Conservation (phyloP, 1,140 invertebrate species). For the Leptoteleia sp. region DNA sequence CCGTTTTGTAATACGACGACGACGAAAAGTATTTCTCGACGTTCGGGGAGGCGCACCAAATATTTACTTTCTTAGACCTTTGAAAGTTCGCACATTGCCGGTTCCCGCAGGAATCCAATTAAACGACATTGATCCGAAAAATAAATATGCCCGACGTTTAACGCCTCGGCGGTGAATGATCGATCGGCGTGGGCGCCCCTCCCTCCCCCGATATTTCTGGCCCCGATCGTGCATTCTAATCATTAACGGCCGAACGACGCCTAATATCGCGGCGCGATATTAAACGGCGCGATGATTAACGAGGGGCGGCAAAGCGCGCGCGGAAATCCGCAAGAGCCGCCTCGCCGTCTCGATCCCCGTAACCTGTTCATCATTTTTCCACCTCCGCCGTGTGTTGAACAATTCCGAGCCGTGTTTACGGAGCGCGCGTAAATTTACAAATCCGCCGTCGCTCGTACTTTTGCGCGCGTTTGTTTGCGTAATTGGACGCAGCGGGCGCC, state of each 20-base stretch:
- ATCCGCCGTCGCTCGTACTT: conserved; percentile 31
- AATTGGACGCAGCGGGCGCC: conserved; percentile 16
- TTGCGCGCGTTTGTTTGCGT: conserved; percentile 35
- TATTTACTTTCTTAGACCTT: too few species aligned
- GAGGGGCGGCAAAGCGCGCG: background rate
- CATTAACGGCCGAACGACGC: conserved; percentile 24
- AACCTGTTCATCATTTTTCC: conserved; percentile 40
- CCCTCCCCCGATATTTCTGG: too few species aligned
- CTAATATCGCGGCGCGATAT: conserved; percentile 16
- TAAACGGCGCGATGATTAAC: conserved; percentile 30
- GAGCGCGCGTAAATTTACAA: conserved; percentile 26
- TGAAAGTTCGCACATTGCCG: too few species aligned
- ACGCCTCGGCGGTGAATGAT: too few species aligned
- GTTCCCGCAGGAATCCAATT: too few species aligned
- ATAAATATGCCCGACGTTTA: too few species aligned
- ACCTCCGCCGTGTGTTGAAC: conserved; percentile 6
- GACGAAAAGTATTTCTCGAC: too few species aligned
- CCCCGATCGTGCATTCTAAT: conserved; percentile 8
- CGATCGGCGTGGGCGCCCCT: too few species aligned
- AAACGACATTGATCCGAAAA: too few species aligned
- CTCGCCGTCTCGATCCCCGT: background rate
- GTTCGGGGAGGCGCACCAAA: too few species aligned
- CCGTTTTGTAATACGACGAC: too few species aligned
- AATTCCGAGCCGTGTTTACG: conserved; percentile 25
- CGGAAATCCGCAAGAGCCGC: too few species aligned